A percentile compares a stretch with the other conserved stretches of the same genome.
Evolutionary conservation across 2,888 invertebrate genomes (phyloP).

Genomic region (Drosophila neotestacea): DNA sequence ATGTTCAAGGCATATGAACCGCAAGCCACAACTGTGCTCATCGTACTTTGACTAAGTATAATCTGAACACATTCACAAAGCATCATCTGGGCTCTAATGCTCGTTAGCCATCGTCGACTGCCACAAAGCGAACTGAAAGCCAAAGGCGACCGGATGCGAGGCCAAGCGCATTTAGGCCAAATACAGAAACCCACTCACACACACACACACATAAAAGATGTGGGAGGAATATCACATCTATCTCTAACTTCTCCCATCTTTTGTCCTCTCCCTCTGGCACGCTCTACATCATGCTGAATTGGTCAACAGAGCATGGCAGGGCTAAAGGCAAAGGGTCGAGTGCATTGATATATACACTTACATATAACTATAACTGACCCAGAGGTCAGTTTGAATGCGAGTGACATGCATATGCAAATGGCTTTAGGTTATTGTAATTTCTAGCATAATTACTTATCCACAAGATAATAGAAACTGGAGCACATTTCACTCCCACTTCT

Average conservation of each 20-base stretch:
- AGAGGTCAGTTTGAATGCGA: slow-evolving; percentile 21
- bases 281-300: slow-evolving; percentile 31
- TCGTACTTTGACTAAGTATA: slow-evolving; percentile 24
- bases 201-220: slow-evolving; percentile 28
- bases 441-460: slow-evolving; percentile 70
- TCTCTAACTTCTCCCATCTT: background rate
- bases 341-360: slow-evolving; percentile 19
- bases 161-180: slow-evolving; percentile 52
- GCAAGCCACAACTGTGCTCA: slow-evolving; percentile 38
- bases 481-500: slow-evolving; percentile 21
- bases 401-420: slow-evolving; percentile 53
- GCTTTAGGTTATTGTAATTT: slow-evolving; percentile 58
- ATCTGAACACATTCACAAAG: slow-evolving; percentile 35
- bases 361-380: slow-evolving; percentile 24
- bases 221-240: background rate
- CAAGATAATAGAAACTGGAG: slow-evolving; percentile 58
- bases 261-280: background rate
- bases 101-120: slow-evolving; percentile 26
- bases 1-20: slow-evolving; percentile 17
- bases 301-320: slow-evolving; percentile 35
- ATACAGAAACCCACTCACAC: slow-evolving; percentile 22
- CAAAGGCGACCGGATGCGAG: slow-evolving; percentile 44
- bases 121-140: slow-evolving; percentile 35
- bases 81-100: slow-evolving; percentile 33
- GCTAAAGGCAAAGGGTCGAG: slow-evolving; percentile 19